Percentiles rank a stretch among this genome's conserved stretches.
phyloP scores from a whole-genome alignment of 2,888 invertebrate genomes.

The Thymelicus lineola region DNA sequence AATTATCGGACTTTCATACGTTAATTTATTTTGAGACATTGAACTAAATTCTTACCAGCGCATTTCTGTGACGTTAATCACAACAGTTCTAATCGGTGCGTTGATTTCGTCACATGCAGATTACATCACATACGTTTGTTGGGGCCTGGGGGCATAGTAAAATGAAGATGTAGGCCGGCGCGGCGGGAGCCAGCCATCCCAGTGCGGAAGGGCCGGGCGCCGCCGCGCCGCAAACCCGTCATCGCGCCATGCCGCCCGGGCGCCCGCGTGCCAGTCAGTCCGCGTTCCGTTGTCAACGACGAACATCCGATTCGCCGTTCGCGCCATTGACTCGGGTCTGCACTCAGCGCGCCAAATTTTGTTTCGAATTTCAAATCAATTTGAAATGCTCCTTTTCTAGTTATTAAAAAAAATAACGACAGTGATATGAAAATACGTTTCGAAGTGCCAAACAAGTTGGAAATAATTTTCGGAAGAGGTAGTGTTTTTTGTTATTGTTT shows the following conservation, averaged over 20 bases:
- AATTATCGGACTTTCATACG: not conserved
- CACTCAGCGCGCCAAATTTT: conserved; percentile 52
- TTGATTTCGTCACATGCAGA: conserved; percentile 70
- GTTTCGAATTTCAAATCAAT: conserved; percentile 44
- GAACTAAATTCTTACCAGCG: conserved; percentile 7
- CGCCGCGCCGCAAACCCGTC: conserved; percentile 3
- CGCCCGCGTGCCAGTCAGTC: conserved; percentile 46
- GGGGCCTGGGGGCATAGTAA: conserved; percentile 47
- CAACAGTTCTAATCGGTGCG: conserved; percentile 60
- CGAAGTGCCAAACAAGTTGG: conserved; percentile 82
- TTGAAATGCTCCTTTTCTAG: conserved; percentile 49
- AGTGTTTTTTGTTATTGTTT: conserved; percentile 47
- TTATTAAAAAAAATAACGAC: conserved; percentile 52
- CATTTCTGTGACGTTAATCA: conserved; percentile 61
- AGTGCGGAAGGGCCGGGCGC: conserved; percentile 75
- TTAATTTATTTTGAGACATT: not conserved
- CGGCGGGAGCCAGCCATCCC: conserved; percentile 77
- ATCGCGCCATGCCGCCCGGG: conserved; percentile 51
- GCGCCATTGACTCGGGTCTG: conserved; percentile 60
- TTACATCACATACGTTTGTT: conserved; percentile 73
- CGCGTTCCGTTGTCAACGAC: conserved; percentile 70
- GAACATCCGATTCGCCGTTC: conserved; percentile 71
- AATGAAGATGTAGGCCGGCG: conserved; percentile 72
- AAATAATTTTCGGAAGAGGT: conserved; percentile 79
- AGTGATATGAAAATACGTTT: conserved; percentile 81